Evolutionary conservation across 2,113 vertebrate genomes (phyloP).

Genomic region (Oriolus oriolus): DNA sequence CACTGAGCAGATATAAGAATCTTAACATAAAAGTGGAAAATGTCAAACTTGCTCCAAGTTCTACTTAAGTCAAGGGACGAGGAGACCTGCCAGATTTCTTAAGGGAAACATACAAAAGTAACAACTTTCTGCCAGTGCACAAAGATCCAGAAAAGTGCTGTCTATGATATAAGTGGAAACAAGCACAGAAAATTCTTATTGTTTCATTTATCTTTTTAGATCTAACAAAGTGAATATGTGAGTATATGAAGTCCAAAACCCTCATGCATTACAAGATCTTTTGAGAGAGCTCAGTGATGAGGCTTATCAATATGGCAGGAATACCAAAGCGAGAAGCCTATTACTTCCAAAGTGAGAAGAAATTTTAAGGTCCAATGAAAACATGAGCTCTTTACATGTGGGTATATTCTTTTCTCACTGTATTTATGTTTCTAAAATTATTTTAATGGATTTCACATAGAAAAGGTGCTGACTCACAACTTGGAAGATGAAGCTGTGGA

Average conservation of each 20-base stretch:
- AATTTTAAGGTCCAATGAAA: neutral
- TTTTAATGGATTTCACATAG: neutral
- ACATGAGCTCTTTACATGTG: neutral
- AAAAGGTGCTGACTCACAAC: neutral
- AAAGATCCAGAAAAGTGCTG: neutral
- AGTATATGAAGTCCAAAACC: neutral
- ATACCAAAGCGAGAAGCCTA: neutral
- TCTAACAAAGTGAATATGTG: neutral
- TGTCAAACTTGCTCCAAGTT: neutral
- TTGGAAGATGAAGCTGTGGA: neutral
- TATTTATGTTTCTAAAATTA: neutral
- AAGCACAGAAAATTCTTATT: neutral
- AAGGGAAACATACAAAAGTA: neutral
- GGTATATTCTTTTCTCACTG: neutral
- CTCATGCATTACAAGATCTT: neutral
- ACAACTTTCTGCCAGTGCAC: neutral
- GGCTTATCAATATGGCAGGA: neutral
- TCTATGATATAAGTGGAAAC: neutral
- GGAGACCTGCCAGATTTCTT: neutral
- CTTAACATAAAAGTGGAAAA: neutral
- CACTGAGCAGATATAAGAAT: neutral
- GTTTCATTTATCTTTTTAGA: neutral
- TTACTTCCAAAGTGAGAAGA: neutral
- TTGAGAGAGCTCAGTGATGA: neutral
- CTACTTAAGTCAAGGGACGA: neutral